Conservation (phyloP, 1,140 invertebrate species). For the Mizuhopecten yessoensis region DNA sequence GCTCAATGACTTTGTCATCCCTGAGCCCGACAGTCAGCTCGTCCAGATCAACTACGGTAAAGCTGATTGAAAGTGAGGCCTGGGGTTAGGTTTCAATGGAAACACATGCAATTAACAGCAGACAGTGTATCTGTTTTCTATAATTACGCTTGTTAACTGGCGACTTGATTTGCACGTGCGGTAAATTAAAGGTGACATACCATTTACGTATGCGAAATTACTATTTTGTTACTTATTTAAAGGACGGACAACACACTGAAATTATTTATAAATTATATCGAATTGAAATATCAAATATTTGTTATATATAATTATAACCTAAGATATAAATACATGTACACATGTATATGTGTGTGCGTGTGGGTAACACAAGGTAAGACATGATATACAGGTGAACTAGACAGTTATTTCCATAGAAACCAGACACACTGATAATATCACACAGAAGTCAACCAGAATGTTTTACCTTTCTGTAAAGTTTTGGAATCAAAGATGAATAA, state of each 20-base stretch:
- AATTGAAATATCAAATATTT: neutral
- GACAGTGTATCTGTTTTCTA: neutral
- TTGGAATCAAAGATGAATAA: neutral
- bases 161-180: neutral
- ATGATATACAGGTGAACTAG: neutral
- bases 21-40: neutral
- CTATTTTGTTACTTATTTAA: neutral
- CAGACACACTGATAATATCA: neutral
- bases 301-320: no score
- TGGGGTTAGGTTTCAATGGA: neutral
- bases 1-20: neutral
- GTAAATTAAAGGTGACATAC: neutral
- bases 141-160: neutral
- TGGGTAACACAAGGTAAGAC: neutral
- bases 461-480: neutral
- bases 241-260: neutral
- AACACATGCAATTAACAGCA: slow-evolving; percentile 6
- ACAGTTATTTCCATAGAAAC: neutral
- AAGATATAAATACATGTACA: no score
- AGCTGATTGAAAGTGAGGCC: neutral
- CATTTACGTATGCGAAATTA: neutral
- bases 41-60: neutral
- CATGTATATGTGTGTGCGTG: neutral
- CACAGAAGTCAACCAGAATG: neutral
- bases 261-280: neutral